These are phyloP conservation scores for Sprattus sprattus DNA, from an alignment of 2,113 vertebrate genomes.

Conservation along the genomic window DNA sequence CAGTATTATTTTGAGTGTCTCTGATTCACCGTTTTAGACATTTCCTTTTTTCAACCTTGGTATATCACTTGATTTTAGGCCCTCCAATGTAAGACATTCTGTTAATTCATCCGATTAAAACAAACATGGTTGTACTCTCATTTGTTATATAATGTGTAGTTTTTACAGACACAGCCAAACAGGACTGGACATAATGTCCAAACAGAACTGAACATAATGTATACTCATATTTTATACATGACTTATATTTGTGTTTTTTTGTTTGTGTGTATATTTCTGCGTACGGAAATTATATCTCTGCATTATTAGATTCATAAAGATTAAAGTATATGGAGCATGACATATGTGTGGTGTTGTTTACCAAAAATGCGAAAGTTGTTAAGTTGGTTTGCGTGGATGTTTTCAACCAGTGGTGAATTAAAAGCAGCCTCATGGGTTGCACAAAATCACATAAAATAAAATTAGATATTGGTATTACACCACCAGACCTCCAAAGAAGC, in stretches of 20 bases:
- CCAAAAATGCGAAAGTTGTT: neutral
- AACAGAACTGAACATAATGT: constrained; percentile 2
- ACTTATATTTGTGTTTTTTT: neutral
- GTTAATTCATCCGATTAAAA: neutral
- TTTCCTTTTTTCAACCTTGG: neutral
- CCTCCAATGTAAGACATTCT: neutral
- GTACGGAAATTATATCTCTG: constrained; percentile 18
- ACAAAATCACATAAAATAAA: too few relatives aligned
- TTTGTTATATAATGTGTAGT: constrained; percentile 16
- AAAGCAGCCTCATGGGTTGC: too few relatives aligned
- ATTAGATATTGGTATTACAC: neutral
- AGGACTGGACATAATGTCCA: constrained; percentile 13
- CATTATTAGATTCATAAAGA: constrained; percentile 6
- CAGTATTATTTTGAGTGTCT: neutral
- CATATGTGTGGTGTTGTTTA: neutral
- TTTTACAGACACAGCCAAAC: constrained; percentile 6
- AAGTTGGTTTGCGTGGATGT: neutral
- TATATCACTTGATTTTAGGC: neutral
- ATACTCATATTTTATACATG: constrained; percentile 17
- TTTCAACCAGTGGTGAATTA: neutral
- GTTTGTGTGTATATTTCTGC: constrained; percentile 9
- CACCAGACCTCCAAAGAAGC: neutral
- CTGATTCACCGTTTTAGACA: neutral
- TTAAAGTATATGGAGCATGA: neutral
- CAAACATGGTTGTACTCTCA: neutral